Base-by-base conservation (phyloP, 2,113 vertebrate genomes). In the Promerops cafer region DNA sequence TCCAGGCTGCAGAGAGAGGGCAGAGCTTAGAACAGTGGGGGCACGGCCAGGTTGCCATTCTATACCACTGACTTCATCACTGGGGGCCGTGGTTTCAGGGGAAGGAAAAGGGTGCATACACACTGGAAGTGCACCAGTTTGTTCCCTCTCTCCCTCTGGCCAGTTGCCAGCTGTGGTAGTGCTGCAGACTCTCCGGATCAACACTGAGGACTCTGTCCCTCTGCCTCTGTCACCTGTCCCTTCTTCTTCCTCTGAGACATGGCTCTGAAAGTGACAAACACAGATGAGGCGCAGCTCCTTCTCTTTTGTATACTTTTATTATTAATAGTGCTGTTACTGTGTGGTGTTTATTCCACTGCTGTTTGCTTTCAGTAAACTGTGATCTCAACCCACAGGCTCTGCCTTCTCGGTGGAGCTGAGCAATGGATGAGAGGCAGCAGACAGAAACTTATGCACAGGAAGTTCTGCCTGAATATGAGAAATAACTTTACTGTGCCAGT, bases 1-100 rank as follows among this genome's bases (percentile, higher is more conserved):
- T 42, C 26, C 0, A 0, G 35, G 10, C 24, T n/a, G 5, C 16
- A 76, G 35, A 20, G 22, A 50, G 42, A 4, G 15, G 3, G 3
- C 1, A 0, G 31, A 66, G 10, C 21, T 66, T 26, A 42, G 35
- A 30, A 17, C 3, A 16, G 10, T 30, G 42, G 57, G 31, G 20
- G 7, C 16, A 31, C 6, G 42, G 10, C 16, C 10, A 75, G 24
- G 16, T 11, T 57, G 26, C 13, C 13, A 26, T 50, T 85, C 44
- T 31, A 1, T 17, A 30, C 50, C 13, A 3, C 30, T 49, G 35
- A 11, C 8, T 40, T 65, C 10, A 4, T 33, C 1, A 1, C 20
- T 57, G 60, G 8, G 24, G 24, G 4, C 23, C 0, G 1, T 28
- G n/a, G 23, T 57, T 85, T 49, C 35, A 26, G 52, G 35, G 57